phyloP scores from a whole-genome alignment of 2,888 invertebrate species.

The Endotricha flammealis region DNA sequence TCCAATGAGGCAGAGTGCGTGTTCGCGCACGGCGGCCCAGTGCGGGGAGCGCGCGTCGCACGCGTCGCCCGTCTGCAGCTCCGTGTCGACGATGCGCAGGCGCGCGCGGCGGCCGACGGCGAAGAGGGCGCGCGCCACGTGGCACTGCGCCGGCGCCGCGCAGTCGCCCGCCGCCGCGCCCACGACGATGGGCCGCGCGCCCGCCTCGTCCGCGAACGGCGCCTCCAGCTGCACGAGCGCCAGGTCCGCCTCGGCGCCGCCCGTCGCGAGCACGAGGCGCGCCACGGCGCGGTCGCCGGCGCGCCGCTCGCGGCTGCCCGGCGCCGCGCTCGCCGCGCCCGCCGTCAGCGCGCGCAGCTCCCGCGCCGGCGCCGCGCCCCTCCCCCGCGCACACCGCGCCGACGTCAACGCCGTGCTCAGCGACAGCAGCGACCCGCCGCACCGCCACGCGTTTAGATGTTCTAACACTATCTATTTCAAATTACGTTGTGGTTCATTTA shows the following conservation, averaged over 20 bases:
- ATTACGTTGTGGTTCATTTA: background rate
- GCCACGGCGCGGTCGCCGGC: constrained; percentile 22
- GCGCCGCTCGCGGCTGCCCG: constrained; percentile 23
- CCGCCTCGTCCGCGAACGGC: constrained; percentile 36
- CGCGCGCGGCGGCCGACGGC: constrained; percentile 12
- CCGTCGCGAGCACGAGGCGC: constrained; percentile 21
- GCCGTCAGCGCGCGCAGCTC: constrained; percentile 34
- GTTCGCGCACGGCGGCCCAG: constrained; percentile 34
- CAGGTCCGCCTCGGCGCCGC: constrained; percentile 31
- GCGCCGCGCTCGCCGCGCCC: constrained; percentile 21
- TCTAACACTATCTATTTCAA: constrained; percentile 42
- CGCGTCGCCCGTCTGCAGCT: constrained; percentile 16
- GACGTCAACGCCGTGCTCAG: constrained; percentile 43
- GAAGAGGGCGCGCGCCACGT: constrained; percentile 35
- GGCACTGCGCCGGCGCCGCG: constrained; percentile 30
- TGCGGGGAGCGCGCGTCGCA: constrained; percentile 34
- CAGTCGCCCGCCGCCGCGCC: constrained; percentile 36
- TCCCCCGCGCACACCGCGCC: constrained; percentile 35
- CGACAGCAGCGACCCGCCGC: constrained; percentile 37
- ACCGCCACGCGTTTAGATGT: constrained; percentile 31
- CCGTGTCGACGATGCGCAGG: constrained; percentile 25
- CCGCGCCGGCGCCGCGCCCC: constrained; percentile 19
- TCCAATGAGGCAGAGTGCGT: constrained; percentile 45
- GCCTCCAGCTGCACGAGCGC: constrained; percentile 51
- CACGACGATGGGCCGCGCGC: constrained; percentile 47